Evolutionary conservation across 2,888 invertebrate genomes (phyloP).

Genomic region (Serrognathus titanus): DNA sequence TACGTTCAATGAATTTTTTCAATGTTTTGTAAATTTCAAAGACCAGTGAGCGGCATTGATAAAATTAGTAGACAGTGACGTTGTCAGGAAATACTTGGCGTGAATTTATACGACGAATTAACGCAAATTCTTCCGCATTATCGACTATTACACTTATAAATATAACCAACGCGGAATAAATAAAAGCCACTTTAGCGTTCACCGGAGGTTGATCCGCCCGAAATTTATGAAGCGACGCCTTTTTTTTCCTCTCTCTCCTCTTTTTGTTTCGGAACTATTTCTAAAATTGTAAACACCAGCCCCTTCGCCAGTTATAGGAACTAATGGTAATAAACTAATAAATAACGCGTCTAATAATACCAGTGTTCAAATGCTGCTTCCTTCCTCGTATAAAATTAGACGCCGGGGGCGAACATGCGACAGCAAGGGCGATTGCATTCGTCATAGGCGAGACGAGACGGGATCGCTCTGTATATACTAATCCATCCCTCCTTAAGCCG

Average conservation of each 20-base stretch:
- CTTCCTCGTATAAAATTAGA: conserved; percentile 42
- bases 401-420: conserved; percentile 16
- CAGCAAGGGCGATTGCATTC: conserved; percentile 1
- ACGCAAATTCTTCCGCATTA: too few species aligned
- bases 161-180: background rate
- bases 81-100: too few species aligned
- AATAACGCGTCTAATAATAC: conserved; percentile 43
- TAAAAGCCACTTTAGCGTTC: background rate
- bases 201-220: background rate
- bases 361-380: conserved; percentile 37
- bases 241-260: background rate
- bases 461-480: background rate
- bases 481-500: background rate
- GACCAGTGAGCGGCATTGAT: too few species aligned
- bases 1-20: too few species aligned
- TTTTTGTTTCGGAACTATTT: background rate
- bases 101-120: too few species aligned
- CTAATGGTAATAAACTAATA: conserved; percentile 43
- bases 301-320: background rate
- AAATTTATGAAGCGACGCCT: background rate
- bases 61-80: too few species aligned
- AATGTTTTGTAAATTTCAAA: too few species aligned
- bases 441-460: background rate
- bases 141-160: too few species aligned
- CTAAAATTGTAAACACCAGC: background rate